These are phyloP conservation scores for Orthonychiurus folsomi DNA, from an alignment of 2,888 invertebrate species.

Conservation along the genomic window DNA sequence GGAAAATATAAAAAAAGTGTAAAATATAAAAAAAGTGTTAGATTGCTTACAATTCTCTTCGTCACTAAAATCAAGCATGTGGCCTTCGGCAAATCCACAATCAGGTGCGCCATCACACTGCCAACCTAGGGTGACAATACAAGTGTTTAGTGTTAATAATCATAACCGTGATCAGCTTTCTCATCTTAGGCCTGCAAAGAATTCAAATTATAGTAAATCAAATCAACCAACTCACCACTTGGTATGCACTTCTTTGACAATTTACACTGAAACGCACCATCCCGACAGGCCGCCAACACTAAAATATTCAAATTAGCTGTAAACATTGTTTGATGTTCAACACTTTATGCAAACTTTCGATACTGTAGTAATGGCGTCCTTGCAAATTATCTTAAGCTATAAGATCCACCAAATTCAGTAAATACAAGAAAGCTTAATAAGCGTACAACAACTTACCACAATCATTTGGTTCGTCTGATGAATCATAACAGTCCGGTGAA, in stretches of 20 bases:
- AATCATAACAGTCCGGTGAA: constrained; percentile 48
- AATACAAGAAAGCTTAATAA: background rate
- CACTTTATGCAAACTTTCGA: no score
- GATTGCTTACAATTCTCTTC: constrained; percentile 57
- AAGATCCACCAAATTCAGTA: background rate
- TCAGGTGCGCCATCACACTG: constrained; percentile 68
- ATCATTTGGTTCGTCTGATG: constrained; percentile 3
- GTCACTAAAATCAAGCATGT: constrained; percentile 55
- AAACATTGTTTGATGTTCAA: no score
- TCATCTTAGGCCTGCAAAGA: background rate
- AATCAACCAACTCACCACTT: constrained; percentile 15
- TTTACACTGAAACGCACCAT: constrained; percentile 58
- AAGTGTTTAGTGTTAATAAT: no score
- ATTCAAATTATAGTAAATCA: background rate
- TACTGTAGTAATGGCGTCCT: no score
- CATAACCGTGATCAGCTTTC: no score
- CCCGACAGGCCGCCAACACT: no score
- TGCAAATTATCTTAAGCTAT: no score
- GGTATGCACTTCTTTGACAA: constrained; percentile 64
- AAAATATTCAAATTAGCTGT: no score
- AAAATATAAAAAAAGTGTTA: constrained; percentile 4
- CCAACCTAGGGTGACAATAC: constrained; percentile 50
- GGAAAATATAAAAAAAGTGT: no score
- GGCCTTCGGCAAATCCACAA: constrained; percentile 55
- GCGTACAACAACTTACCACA: background rate